Conservation (phyloP, 2,797 vertebrate species). For the Galago senegalensis region DNA sequence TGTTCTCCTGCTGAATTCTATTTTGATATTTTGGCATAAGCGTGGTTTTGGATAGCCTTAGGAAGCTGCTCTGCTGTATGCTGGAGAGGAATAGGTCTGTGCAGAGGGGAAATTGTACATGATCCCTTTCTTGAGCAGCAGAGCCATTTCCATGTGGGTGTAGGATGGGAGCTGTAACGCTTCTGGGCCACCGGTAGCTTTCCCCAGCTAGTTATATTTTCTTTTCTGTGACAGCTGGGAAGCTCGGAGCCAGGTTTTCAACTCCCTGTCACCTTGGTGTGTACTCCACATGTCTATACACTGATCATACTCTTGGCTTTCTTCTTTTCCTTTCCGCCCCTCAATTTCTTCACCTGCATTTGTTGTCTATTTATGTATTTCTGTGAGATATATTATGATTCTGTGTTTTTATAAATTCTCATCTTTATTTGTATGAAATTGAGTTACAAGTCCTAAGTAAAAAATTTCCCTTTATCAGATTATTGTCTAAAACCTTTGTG, state of each 20-base stretch:
- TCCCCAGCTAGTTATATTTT: background rate
- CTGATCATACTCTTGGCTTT: background rate
- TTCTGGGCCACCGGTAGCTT: background rate
- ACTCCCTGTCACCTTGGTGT: background rate
- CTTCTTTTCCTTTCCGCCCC: background rate
- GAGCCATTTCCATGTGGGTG: background rate
- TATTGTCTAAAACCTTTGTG: background rate
- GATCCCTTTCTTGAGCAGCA: background rate
- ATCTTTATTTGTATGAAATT: background rate
- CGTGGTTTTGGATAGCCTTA: background rate
- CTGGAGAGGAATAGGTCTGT: background rate
- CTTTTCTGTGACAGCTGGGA: background rate
- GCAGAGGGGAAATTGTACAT: background rate
- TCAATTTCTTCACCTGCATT: background rate
- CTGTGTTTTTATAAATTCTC: background rate
- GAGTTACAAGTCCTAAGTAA: background rate
- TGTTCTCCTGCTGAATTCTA: background rate
- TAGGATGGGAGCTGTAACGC: background rate
- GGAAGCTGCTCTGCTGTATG: background rate
- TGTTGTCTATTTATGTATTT: background rate
- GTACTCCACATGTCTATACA: background rate
- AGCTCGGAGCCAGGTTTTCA: background rate
- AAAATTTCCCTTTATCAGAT: background rate
- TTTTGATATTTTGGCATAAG: background rate
- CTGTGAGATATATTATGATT: background rate